Evolutionary conservation across 2,113 vertebrate species (phyloP).

Genomic region (Lepus timidus): DNA sequence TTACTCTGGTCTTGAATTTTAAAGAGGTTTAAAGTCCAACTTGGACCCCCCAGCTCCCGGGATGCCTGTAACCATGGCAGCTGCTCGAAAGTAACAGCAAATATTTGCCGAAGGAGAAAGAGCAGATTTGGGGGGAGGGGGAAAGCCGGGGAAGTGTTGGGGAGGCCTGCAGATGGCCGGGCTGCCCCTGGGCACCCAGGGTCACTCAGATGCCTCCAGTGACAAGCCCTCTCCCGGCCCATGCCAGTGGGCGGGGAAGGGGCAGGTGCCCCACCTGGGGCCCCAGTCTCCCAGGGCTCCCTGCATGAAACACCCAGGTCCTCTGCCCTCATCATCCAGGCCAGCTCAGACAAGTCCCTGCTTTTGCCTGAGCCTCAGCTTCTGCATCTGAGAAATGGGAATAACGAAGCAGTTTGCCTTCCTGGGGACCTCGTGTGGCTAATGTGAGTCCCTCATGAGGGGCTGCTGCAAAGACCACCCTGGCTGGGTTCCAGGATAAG

Average conservation of each 20-base stretch:
- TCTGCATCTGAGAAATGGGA: background rate
- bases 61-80: conserved; percentile 86
- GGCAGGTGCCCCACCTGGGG: rapidly evolving
- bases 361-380: background rate
- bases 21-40: conserved; percentile 75
- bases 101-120: conserved; percentile 65
- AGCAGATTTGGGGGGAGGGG: background rate
- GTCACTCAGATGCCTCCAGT: background rate
- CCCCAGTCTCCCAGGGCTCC: background rate
- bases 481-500: background rate
- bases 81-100: conserved; percentile 63
- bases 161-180: background rate
- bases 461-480: background rate
- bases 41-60: conserved; percentile 74
- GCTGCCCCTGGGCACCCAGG: background rate
- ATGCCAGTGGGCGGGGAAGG: background rate
- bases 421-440: background rate
- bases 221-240: background rate
- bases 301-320: background rate
- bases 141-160: background rate
- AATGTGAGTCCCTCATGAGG: background rate
- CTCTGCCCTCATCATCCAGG: background rate
- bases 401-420: background rate
- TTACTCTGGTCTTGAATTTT: conserved; percentile 75
- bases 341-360: background rate